Evolutionary conservation across 2,888 invertebrate genomes (phyloP).

Genomic region (Marronus borbonicus): DNA sequence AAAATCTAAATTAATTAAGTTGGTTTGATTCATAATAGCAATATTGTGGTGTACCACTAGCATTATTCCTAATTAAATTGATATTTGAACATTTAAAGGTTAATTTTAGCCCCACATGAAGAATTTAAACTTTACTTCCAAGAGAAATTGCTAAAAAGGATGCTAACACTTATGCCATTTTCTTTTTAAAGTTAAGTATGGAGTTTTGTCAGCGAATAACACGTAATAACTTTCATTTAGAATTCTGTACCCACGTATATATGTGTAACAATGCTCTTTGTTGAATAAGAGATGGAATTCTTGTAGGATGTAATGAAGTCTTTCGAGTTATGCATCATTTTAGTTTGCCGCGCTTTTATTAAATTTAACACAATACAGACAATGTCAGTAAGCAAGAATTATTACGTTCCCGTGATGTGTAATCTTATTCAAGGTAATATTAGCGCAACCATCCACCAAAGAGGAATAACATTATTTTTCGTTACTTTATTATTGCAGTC

Average conservation of each 20-base stretch:
- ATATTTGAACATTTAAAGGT: not conserved
- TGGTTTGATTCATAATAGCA: not conserved
- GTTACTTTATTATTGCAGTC: too few relatives aligned
- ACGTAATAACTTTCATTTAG: conserved; percentile 2
- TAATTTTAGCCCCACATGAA: not conserved
- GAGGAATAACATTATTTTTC: too few relatives aligned
- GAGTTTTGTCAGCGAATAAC: not conserved
- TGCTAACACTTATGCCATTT: not conserved
- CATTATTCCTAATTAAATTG: not conserved
- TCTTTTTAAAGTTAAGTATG: not conserved
- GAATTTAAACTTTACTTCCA: not conserved
- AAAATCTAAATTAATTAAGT: not conserved
- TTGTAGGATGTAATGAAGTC: too few relatives aligned
- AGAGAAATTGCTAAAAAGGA: conserved; percentile 8
- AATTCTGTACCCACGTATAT: conserved; percentile 1
- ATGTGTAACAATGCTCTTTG: too few relatives aligned
- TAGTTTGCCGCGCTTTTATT: too few relatives aligned
- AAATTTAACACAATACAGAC: too few relatives aligned
- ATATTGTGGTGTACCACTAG: not conserved
- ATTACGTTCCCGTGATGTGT: too few relatives aligned
- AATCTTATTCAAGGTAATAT: too few relatives aligned
- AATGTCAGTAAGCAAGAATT: too few relatives aligned
- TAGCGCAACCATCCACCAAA: too few relatives aligned
- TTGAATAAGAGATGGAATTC: too few relatives aligned
- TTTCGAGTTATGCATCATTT: too few relatives aligned